A percentile compares a stretch with the other conserved stretches of the same genome.
These are phyloP conservation scores for Denticeps clupeoides DNA, from an alignment of 2,797 vertebrate species.

Conservation along the genomic window DNA sequence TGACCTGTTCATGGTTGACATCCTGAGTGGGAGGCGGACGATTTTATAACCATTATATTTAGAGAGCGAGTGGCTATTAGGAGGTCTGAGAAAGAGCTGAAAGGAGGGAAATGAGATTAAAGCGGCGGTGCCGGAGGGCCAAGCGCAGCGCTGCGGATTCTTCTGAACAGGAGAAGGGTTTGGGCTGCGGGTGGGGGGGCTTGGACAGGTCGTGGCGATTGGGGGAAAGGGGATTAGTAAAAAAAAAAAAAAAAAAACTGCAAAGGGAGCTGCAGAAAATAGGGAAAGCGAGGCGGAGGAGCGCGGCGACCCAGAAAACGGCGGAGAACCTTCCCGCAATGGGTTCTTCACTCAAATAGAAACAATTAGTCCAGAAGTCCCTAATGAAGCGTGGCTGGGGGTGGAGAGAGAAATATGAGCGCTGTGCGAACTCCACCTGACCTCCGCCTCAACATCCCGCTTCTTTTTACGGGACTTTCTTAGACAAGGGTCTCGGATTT, in stretches of 20 bases:
- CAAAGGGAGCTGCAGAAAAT: not conserved
- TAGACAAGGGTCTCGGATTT: too few relatives aligned
- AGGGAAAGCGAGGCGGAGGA: not conserved
- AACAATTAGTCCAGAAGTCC: slow-evolving; percentile 74
- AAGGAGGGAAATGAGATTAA: not conserved
- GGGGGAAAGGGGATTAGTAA: slow-evolving; percentile 4
- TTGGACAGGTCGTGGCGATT: slow-evolving; percentile 8
- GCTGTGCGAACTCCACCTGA: too few relatives aligned
- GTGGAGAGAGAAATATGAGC: slow-evolving; percentile 39
- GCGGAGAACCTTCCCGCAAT: slow-evolving; percentile 44
- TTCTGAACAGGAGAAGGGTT: slow-evolving; percentile 4
- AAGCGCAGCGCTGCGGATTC: slow-evolving; percentile 15
- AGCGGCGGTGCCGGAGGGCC: not conserved
- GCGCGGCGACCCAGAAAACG: slow-evolving; percentile 62
- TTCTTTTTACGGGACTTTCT: too few relatives aligned
- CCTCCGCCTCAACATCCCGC: too few relatives aligned
- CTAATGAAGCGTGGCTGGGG: slow-evolving; percentile 49
- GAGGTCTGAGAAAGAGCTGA: not conserved
- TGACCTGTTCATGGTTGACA: not conserved
- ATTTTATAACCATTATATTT: not conserved
- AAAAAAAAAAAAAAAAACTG: not conserved
- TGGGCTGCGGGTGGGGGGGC: slow-evolving; percentile 12
- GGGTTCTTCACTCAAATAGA: slow-evolving; percentile 65
- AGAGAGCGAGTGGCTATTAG: not conserved
- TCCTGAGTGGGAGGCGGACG: not conserved